These are phyloP conservation scores for Lutraria rhynchaena DNA, from an alignment of 1,140 invertebrate genomes.

Conservation along the genomic window DNA sequence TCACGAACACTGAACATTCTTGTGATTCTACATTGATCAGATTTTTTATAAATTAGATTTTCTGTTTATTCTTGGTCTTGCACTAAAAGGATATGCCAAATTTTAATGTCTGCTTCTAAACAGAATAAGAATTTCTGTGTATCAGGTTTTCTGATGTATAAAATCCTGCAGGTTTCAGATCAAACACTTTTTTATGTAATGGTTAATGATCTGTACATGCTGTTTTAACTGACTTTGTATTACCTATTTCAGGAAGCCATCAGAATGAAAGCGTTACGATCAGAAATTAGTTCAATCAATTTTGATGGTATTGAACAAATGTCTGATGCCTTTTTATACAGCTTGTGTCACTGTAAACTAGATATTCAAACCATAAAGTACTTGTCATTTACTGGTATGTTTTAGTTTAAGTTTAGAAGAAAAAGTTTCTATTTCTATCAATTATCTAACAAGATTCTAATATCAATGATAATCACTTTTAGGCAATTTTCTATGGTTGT, in stretches of 20 bases:
- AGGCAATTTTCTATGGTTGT: too few species aligned
- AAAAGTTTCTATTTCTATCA: too few species aligned
- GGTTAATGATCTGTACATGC: neutral
- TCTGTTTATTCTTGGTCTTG: too few species aligned
- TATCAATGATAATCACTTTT: too few species aligned
- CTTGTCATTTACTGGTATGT: constrained; percentile 38
- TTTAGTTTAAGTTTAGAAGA: too few species aligned
- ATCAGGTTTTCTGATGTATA: neutral
- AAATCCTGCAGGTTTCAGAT: neutral
- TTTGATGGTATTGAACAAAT: constrained; percentile 56
- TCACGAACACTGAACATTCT: too few species aligned
- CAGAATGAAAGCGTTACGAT: constrained; percentile 10
- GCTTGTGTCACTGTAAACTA: constrained; percentile 41
- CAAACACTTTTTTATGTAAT: neutral
- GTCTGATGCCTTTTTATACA: constrained; percentile 41
- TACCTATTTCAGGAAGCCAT: constrained; percentile 29
- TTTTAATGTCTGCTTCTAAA: neutral
- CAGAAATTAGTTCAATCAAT: constrained; percentile 28
- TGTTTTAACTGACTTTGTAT: neutral
- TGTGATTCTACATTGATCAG: too few species aligned
- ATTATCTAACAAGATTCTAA: too few species aligned
- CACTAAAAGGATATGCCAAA: too few species aligned
- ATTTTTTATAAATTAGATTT: too few species aligned
- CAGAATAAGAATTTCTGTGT: neutral
- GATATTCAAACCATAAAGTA: constrained; percentile 10